Percentiles rank a stretch among this genome's conserved stretches.
Conservation (phyloP, 2,888 invertebrate species). For the Yponomeuta cagnagella region DNA sequence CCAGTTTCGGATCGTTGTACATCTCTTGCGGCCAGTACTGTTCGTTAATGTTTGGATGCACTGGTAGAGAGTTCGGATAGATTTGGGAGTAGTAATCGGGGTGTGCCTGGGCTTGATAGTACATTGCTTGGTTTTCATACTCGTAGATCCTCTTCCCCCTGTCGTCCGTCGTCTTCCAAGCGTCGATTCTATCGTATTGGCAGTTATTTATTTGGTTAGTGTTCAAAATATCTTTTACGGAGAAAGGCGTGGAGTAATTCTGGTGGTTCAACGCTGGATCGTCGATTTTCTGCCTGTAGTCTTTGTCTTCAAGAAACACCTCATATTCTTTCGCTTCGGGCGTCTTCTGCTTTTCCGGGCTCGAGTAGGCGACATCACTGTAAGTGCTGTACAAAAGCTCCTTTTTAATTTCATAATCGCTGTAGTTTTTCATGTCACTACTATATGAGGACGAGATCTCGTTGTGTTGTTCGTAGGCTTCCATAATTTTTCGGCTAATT, state of each 20-base stretch:
- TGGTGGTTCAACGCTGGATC: slow-evolving; percentile 46
- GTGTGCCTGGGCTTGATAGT: slow-evolving; percentile 45
- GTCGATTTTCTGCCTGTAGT: slow-evolving; percentile 36
- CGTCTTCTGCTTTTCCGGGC: slow-evolving; percentile 34
- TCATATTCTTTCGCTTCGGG: slow-evolving; percentile 32
- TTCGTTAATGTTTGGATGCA: slow-evolving; percentile 39
- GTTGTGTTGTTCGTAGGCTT: slow-evolving; percentile 57
- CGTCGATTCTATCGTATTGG: slow-evolving; percentile 50
- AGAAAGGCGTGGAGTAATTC: slow-evolving; percentile 57
- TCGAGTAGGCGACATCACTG: slow-evolving; percentile 21
- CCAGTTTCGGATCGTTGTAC: slow-evolving; percentile 53
- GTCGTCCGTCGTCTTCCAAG: slow-evolving; percentile 46
- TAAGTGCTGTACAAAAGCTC: slow-evolving; percentile 35
- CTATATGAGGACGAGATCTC: slow-evolving; percentile 57
- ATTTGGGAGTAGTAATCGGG: slow-evolving; percentile 52
- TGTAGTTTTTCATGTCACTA: slow-evolving; percentile 49
- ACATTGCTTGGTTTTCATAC: slow-evolving; percentile 33
- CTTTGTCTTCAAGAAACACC: slow-evolving; percentile 26
- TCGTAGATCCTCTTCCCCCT: slow-evolving; percentile 44
- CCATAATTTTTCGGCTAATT: slow-evolving; percentile 37
- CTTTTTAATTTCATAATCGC: slow-evolving; percentile 39
- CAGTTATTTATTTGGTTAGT: slow-evolving; percentile 47
- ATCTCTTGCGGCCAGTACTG: slow-evolving; percentile 54
- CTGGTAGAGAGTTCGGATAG: slow-evolving; percentile 35
- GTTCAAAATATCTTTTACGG: slow-evolving; percentile 62